Evolutionary conservation across 37 sponge, comb jelly and placozoan genomes (phyloP), one percentile per base, ranked within the genome.

Genomic region (Lycopodina hypogea): DNA sequence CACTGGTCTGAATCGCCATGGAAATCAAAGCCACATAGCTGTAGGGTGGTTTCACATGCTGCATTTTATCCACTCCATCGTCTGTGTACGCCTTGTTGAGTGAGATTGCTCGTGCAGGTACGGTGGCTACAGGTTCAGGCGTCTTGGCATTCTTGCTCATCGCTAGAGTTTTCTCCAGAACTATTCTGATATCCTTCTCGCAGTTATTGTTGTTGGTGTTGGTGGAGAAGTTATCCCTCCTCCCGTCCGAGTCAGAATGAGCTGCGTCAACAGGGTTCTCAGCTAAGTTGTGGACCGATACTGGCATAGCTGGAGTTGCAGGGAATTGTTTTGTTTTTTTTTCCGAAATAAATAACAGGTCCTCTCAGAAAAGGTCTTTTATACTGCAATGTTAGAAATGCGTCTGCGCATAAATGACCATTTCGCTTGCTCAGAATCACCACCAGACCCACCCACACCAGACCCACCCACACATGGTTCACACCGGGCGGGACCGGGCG

Each of bases 11-110:
- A 14, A 96, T 93, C 24, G 96, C 93, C 96, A 96, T 96, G 24
- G 91, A 88, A 52, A 96, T 96, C 29, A 96, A 81, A 1, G 96
- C 96, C 9, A 90, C 92, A 83, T 96, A 96, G 39, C 91, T 90
- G 78, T 89, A 96, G 4, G 94, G 96, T 22, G 97, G 97, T 76
- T 94, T 94, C 1, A 94, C 90, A 36, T 61, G 68, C 32, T 84
- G 57, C 83, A 76, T 84, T 74, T 90, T 87, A 23, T 84, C 83
- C 51, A 81, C 85, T 17, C 78, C 90, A 23, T 87, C 83, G 32
- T 78, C 87, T 3, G 81, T 53, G 69, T 84, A 89, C 42, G 41
- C 36, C 12, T 79, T 62, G 60, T 84, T 78, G 29, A 89, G 71
- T 33, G 84, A 83, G 52, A 94, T 94, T 28, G 76, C 63, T 65